These are phyloP conservation scores for Sturnus vulgaris DNA, from an alignment of 2,113 vertebrate species.

Conservation along the genomic window DNA sequence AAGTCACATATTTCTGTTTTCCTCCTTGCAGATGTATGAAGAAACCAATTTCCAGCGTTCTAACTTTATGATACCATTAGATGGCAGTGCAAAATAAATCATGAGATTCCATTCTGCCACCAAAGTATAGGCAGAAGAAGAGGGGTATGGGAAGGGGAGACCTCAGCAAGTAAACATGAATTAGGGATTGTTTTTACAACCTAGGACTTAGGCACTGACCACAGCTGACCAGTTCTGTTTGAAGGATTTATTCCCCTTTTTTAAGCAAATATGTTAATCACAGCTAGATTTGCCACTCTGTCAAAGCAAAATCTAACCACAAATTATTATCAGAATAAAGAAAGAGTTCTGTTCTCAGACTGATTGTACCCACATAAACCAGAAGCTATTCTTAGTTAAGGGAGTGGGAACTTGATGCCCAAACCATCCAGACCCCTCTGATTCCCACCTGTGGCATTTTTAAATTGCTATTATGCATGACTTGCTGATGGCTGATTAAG, in stretches of 20 bases:
- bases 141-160: not conserved
- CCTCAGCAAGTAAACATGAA: not conserved
- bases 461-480: not conserved
- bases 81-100: slow-evolving; percentile 45
- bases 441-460: not conserved
- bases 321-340: not conserved
- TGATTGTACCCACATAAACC: not conserved
- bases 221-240: not conserved
- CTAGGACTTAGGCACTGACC: not conserved
- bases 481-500: not conserved
- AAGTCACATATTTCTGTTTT: not conserved
- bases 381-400: not conserved
- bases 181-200: not conserved
- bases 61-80: slow-evolving; percentile 31
- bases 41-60: not conserved
- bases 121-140: not conserved
- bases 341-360: not conserved
- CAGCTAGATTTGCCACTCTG: not conserved
- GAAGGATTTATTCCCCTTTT: not conserved
- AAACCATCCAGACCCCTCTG: not conserved
- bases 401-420: not conserved
- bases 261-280: not conserved
- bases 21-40: not conserved
- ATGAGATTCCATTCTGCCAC: not conserved
- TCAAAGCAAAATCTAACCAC: not conserved